These are phyloP conservation scores for Coenonympha glycerion DNA, from an alignment of 2,888 invertebrate species.

Conservation along the genomic window DNA sequence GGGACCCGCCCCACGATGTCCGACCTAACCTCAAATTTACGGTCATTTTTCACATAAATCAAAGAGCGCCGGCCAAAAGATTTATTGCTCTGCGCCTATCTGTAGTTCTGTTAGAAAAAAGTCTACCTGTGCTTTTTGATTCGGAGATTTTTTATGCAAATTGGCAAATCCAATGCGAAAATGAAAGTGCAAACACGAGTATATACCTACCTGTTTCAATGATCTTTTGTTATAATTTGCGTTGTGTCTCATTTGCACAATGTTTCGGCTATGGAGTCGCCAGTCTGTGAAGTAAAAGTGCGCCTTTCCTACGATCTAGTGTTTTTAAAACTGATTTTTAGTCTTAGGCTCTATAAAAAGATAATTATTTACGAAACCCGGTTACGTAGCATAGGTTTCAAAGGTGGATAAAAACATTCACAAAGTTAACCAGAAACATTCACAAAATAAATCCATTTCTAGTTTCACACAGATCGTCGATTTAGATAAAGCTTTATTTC, in stretches of 20 bases:
- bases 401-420: too few species aligned
- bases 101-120: constrained; percentile 40
- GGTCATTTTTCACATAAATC: constrained; percentile 76
- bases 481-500: constrained; percentile 9
- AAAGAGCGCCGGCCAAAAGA: constrained; percentile 66
- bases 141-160: constrained; percentile 41
- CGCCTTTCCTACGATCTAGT: too few species aligned
- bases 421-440: too few species aligned
- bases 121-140: constrained; percentile 44
- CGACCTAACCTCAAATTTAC: constrained; percentile 71
- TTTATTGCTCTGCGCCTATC: constrained; percentile 63
- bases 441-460: background rate
- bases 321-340: background rate
- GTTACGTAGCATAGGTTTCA: too few species aligned
- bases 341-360: too few species aligned
- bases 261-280: background rate
- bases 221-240: background rate
- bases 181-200: constrained; percentile 46
- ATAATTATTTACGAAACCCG: too few species aligned
- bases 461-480: constrained; percentile 11
- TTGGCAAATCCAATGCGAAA: constrained; percentile 55
- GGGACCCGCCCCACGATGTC: constrained; percentile 47
- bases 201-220: background rate
- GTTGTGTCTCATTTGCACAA: background rate
- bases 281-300: too few species aligned